These are phyloP conservation scores for Onychomys arenicola DNA, from an alignment of 2,797 vertebrate species.

Conservation along the genomic window DNA sequence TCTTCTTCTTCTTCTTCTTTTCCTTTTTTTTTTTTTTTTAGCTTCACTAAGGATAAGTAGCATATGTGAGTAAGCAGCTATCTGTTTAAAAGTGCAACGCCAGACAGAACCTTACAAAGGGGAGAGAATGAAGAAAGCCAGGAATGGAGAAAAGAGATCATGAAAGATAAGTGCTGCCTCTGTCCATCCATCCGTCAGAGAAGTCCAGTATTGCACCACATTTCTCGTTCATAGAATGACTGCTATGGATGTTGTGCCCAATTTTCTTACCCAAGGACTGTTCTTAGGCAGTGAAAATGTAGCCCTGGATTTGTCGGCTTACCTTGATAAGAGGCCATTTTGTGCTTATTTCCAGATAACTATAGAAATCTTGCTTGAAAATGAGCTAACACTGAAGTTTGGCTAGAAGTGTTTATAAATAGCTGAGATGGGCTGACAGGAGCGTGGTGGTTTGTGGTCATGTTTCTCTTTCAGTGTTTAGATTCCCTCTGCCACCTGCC, in stretches of 20 bases:
- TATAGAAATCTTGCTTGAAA: slow-evolving; percentile 78
- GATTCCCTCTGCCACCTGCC: slow-evolving; percentile 81
- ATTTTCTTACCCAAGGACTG: neutral
- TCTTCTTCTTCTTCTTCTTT: no score
- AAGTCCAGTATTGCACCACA: neutral
- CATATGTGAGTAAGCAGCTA: slow-evolving; percentile 8
- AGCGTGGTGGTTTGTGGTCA: slow-evolving; percentile 60
- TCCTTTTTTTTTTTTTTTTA: neutral
- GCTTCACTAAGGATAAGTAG: slow-evolving; percentile 54
- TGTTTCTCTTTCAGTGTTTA: slow-evolving; percentile 79
- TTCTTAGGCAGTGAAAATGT: neutral
- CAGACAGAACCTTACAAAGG: slow-evolving; percentile 12
- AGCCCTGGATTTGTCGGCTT: neutral
- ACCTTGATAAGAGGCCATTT: neutral
- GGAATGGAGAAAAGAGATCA: slow-evolving; percentile 3
- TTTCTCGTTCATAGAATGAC: neutral
- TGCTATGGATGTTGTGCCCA: neutral
- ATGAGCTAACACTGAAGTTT: slow-evolving; percentile 79
- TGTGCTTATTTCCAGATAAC: slow-evolving; percentile 81
- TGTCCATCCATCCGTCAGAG: neutral
- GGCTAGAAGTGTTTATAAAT: slow-evolving; percentile 81
- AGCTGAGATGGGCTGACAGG: slow-evolving; percentile 76
- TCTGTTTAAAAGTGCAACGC: slow-evolving; percentile 55
- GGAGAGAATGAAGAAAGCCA: slow-evolving; percentile 21
- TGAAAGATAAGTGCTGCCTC: neutral